A percentile compares a stretch with the other conserved stretches of the same genome.
Evolutionary conservation across 1,140 invertebrate species (phyloP).

Genomic region (Brachionus rotundiformis): DNA sequence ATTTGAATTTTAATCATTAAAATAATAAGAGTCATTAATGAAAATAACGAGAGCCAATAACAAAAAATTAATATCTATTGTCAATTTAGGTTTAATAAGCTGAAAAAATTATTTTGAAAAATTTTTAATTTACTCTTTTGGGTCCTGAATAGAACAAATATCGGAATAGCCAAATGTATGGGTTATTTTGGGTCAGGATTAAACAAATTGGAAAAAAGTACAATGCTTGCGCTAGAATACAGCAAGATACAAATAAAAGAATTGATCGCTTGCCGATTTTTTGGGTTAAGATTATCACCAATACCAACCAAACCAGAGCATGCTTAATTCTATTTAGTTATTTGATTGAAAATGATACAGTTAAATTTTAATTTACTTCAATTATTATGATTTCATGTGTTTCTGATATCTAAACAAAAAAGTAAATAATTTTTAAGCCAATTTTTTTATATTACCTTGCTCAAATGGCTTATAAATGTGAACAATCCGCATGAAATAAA

Average conservation of each 20-base stretch:
- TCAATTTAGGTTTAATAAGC: background rate
- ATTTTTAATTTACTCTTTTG: background rate
- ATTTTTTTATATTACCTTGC: background rate
- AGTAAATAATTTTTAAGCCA: background rate
- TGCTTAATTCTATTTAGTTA: conserved; percentile 18
- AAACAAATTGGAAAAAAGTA: conserved; percentile 41
- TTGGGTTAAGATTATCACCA: background rate
- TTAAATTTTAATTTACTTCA: conserved; percentile 28
- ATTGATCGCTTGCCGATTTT: background rate
- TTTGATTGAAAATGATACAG: background rate
- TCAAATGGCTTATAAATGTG: conserved; percentile 15
- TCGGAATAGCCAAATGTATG: conserved; percentile 21
- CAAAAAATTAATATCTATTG: background rate
- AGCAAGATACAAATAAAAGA: background rate
- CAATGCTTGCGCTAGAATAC: background rate
- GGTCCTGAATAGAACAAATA: background rate
- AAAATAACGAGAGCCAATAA: conserved; percentile 23
- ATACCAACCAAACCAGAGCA: conserved; percentile 23
- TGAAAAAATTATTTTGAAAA: background rate
- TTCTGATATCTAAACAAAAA: background rate
- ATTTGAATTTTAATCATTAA: conserved; percentile 6
- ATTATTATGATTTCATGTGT: conserved; percentile 23
- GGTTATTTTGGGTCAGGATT: background rate
- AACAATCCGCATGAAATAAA: background rate
- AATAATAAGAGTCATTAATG: background rate